Conservation (phyloP, 1,140 invertebrate species). For the Triops longicaudatus region DNA sequence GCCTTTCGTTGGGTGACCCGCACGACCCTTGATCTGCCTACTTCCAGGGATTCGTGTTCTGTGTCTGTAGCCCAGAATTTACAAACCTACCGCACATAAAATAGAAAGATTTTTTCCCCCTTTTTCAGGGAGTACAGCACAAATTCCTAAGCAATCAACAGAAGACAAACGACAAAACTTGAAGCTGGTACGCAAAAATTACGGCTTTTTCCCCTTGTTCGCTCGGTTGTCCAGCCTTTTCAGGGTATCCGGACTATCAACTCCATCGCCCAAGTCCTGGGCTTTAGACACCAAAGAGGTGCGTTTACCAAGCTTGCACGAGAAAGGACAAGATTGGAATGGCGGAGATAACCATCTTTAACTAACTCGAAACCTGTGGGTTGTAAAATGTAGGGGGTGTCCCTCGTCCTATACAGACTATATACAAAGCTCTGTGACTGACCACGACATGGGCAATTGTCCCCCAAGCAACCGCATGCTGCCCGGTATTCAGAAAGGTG, state of each 20-base stretch:
- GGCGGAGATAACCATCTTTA: conserved; percentile 3
- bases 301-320: conserved; percentile 4
- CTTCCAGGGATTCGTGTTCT: not conserved
- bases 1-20: conserved; percentile 1
- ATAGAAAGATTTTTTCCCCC: not conserved
- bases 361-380: conserved; percentile 3
- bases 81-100: not conserved
- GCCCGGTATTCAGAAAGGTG: not conserved
- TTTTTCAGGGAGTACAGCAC: not conserved
- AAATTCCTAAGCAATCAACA: not conserved
- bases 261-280: not conserved
- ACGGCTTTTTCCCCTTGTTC: not conserved
- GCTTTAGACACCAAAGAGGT: not conserved
- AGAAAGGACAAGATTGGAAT: conserved; percentile 3
- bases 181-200: not conserved
- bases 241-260: not conserved
- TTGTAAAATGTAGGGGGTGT: not conserved
- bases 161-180: conserved; percentile 9
- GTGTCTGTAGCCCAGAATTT: not conserved
- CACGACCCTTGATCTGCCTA: not conserved
- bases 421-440: not conserved
- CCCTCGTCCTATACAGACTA: not conserved
- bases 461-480: not conserved
- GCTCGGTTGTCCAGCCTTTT: not conserved
- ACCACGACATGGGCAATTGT: conserved; percentile 14